Percentiles rank a stretch among this genome's conserved stretches.
phyloP scores from a whole-genome alignment of 2,888 invertebrate genomes.

The Andrena hattorfiana region DNA sequence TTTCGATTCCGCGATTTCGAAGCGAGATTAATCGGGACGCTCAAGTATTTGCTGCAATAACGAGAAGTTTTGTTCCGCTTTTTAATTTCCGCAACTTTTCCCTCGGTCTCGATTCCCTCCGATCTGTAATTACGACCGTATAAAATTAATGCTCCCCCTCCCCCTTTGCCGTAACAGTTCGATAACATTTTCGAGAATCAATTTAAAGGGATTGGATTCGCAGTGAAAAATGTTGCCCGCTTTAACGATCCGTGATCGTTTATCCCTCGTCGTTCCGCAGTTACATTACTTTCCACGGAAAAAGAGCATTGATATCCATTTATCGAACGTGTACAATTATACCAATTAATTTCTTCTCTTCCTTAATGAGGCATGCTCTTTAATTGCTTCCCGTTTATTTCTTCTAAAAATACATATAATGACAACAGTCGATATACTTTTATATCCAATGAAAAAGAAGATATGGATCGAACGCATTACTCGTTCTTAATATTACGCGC shows the following conservation, averaged over 20 bases:
- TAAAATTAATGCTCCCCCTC: constrained; percentile 15
- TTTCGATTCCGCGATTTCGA: constrained; percentile 33
- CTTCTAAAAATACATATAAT: too few relatives aligned
- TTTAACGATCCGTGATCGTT: not conserved
- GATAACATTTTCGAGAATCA: constrained; percentile 32
- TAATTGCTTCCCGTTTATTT: too few relatives aligned
- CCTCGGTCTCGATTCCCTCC: not conserved
- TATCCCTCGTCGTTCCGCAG: not conserved
- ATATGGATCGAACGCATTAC: too few relatives aligned
- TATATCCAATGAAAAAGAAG: too few relatives aligned
- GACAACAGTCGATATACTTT: too few relatives aligned
- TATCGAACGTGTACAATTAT: too few relatives aligned
- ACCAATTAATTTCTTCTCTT: too few relatives aligned
- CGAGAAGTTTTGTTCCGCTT: constrained; percentile 35
- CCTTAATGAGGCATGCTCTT: too few relatives aligned
- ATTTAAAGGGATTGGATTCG: not conserved
- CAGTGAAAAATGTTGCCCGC: not conserved
- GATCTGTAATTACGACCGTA: constrained; percentile 24
- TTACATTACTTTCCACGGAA: not conserved
- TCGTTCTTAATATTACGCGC: too few relatives aligned
- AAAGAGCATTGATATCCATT: constrained; percentile 1
- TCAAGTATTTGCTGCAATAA: constrained; percentile 30
- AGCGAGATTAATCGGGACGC: constrained; percentile 35
- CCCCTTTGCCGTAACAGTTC: not conserved
- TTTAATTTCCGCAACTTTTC: constrained; percentile 31